Evolutionary conservation across 2,888 invertebrate species (phyloP).

Genomic region (Laspeyria flexula): DNA sequence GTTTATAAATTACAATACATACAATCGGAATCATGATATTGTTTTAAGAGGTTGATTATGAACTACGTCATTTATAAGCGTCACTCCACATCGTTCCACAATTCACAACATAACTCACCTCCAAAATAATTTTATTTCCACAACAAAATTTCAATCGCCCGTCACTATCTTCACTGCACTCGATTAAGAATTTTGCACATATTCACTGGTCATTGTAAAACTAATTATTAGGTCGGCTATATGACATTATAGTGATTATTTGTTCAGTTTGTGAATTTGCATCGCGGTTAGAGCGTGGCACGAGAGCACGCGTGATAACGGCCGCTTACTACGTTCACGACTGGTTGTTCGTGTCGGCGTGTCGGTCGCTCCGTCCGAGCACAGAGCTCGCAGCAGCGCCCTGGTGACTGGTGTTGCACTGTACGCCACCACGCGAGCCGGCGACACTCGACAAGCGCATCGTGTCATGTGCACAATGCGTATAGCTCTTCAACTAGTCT

Average conservation of each 20-base stretch:
- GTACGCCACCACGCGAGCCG: constrained; percentile 6
- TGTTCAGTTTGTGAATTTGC: constrained; percentile 35
- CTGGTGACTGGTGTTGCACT: constrained; percentile 7
- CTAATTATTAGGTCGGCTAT: constrained; percentile 45
- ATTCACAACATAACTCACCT: constrained; percentile 59
- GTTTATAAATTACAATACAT: constrained; percentile 15
- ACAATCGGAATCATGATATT: constrained; percentile 17
- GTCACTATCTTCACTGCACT: constrained; percentile 31
- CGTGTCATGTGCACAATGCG: background rate
- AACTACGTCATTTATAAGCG: constrained; percentile 33
- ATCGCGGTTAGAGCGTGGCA: constrained; percentile 31
- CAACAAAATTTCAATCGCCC: constrained; percentile 36
- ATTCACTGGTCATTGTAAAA: constrained; percentile 48
- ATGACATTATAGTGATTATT: constrained; percentile 53
- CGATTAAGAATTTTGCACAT: constrained; percentile 40
- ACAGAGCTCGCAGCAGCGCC: constrained; percentile 11
- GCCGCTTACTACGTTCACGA: constrained; percentile 33
- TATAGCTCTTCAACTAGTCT: background rate
- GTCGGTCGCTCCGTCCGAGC: too few relatives aligned
- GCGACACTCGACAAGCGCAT: constrained; percentile 1
- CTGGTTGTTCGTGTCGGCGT: constrained; percentile 20
- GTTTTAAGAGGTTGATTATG: constrained; percentile 35
- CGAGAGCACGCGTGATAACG: constrained; percentile 36
- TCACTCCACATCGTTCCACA: constrained; percentile 44
- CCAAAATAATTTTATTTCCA: constrained; percentile 45